These are phyloP conservation scores for Metellina segmentata DNA, from an alignment of 2,888 invertebrate species.

Conservation along the genomic window DNA sequence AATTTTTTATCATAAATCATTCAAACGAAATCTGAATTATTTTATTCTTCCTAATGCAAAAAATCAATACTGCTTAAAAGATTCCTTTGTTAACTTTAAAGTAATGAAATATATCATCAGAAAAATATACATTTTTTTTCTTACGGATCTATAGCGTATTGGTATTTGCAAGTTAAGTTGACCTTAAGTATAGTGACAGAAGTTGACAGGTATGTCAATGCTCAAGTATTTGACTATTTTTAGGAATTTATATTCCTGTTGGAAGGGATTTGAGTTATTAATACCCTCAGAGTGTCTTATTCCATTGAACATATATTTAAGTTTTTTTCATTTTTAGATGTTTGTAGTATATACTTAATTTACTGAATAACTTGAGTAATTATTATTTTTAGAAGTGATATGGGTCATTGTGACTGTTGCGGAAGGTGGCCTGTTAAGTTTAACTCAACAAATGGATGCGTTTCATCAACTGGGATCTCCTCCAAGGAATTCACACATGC, in stretches of 20 bases:
- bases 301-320: neutral
- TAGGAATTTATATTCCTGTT: neutral
- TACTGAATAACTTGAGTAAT: neutral
- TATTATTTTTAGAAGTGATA: slow-evolving; percentile 85
- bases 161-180: too few species aligned
- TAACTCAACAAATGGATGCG: slow-evolving; percentile 89
- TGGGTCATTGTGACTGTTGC: slow-evolving; percentile 91
- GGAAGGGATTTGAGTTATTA: neutral
- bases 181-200: too few species aligned
- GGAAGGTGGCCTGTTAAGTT: slow-evolving; percentile 89
- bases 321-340: neutral
- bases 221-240: neutral
- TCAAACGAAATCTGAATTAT: too few species aligned
- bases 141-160: too few species aligned
- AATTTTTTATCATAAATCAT: too few species aligned
- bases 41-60: too few species aligned
- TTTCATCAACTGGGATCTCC: slow-evolving; percentile 83
- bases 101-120: too few species aligned
- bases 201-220: too few species aligned
- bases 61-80: too few species aligned
- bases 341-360: neutral
- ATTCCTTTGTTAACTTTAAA: too few species aligned
- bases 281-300: neutral
- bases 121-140: too few species aligned
- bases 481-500: slow-evolving; percentile 78